phyloP scores from a whole-genome alignment of 2,113 vertebrate species.

The Procavia capensis region DNA sequence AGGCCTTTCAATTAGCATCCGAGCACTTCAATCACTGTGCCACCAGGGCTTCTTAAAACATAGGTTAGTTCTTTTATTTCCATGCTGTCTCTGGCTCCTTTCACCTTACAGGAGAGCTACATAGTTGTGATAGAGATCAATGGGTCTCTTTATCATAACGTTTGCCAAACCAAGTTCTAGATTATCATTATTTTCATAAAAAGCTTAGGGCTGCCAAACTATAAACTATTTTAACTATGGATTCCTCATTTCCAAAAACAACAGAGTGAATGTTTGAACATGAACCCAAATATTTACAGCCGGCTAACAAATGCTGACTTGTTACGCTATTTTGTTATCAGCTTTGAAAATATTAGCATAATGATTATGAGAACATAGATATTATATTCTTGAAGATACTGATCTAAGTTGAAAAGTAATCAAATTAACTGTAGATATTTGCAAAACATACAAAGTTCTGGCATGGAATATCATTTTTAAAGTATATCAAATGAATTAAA shows the following conservation, averaged over 20 bases:
- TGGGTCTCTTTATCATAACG: not conserved
- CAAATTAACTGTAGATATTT: slow-evolving; percentile 11
- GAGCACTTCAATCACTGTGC: too few relatives aligned
- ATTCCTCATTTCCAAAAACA: slow-evolving; percentile 21
- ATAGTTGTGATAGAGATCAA: not conserved
- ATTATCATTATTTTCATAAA: not conserved
- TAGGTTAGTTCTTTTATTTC: not conserved
- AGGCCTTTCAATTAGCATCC: too few relatives aligned
- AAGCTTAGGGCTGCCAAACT: not conserved
- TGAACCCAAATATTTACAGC: not conserved
- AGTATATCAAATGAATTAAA: slow-evolving; percentile 14
- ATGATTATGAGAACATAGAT: not conserved
- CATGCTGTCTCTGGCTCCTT: not conserved
- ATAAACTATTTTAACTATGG: slow-evolving; percentile 29
- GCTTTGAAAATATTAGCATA: not conserved
- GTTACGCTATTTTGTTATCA: not conserved
- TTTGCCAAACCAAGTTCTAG: not conserved
- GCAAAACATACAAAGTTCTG: slow-evolving; percentile 16
- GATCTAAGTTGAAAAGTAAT: not conserved
- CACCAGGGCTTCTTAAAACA: not conserved
- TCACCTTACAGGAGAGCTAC: not conserved
- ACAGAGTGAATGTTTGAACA: slow-evolving; percentile 42
- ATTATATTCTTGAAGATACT: slow-evolving; percentile 20
- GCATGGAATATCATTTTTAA: slow-evolving; percentile 15
- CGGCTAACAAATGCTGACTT: not conserved